These are phyloP conservation scores for Euzophera pinguis DNA, from an alignment of 2,888 invertebrate species.

Conservation along the genomic window DNA sequence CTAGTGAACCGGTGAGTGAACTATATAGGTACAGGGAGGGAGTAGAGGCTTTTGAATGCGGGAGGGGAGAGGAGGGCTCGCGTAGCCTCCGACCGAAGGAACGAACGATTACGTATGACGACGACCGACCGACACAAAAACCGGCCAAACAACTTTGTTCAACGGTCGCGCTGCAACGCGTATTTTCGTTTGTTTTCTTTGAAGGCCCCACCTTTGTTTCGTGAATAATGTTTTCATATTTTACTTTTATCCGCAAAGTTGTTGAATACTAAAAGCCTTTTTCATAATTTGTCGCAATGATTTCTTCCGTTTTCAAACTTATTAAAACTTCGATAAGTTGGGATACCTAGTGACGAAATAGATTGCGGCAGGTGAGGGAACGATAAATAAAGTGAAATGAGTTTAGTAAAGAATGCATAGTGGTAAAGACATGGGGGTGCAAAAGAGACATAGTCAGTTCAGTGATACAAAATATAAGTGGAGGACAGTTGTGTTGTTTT, in stretches of 20 bases:
- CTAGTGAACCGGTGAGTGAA: too few species aligned
- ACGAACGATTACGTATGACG: constrained; percentile 18
- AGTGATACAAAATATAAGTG: constrained; percentile 77
- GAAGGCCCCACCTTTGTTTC: constrained; percentile 71
- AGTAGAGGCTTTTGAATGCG: constrained; percentile 51
- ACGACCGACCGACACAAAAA: constrained; percentile 36
- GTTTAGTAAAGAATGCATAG: constrained; percentile 58
- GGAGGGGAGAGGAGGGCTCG: constrained; percentile 43
- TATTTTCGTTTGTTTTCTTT: constrained; percentile 62
- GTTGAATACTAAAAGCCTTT: background rate
- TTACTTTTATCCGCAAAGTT: background rate
- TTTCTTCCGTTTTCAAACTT: constrained; percentile 27
- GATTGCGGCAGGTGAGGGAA: constrained; percentile 45
- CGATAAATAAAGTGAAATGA: constrained; percentile 61
- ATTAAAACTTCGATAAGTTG: constrained; percentile 49
- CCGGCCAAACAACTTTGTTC: constrained; percentile 75
- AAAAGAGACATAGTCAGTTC: constrained; percentile 75
- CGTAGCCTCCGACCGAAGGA: constrained; percentile 25
- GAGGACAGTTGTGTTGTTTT: constrained; percentile 59
- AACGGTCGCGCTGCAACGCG: constrained; percentile 72
- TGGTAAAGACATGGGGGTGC: constrained; percentile 67
- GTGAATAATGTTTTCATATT: constrained; percentile 47
- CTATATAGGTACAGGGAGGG: constrained; percentile 22
- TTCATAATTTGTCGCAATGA: background rate
- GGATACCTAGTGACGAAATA: constrained; percentile 45